Conservation (phyloP, 2,113 vertebrate species). For the Terrapene triunguis region DNA sequence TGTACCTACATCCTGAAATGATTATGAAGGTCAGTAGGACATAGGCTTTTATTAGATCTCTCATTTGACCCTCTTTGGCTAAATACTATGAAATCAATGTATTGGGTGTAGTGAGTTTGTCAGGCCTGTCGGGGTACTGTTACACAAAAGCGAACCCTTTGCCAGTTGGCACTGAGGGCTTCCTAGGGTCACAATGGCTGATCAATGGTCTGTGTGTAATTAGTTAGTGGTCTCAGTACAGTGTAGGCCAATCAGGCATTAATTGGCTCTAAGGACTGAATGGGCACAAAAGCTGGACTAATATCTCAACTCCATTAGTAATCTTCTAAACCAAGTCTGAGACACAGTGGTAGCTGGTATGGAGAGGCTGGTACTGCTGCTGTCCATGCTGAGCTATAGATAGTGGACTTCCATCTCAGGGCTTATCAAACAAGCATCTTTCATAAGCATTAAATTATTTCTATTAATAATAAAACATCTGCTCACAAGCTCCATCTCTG, state of each 20-base stretch:
- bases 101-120: too few relatives aligned
- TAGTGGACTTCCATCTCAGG: neutral
- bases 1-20: too few relatives aligned
- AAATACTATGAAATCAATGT: too few relatives aligned
- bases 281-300: slow-evolving; percentile 8
- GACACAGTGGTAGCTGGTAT: neutral
- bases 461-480: slow-evolving; percentile 50
- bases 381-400: neutral
- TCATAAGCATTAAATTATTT: neutral
- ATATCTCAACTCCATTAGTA: neutral
- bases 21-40: too few relatives aligned
- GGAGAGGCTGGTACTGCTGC: neutral
- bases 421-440: neutral
- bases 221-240: neutral
- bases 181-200: neutral
- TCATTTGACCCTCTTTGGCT: too few relatives aligned
- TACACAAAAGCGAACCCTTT: too few relatives aligned
- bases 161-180: too few relatives aligned
- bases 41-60: too few relatives aligned
- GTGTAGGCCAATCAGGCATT: neutral
- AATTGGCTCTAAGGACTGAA: neutral
- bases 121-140: too few relatives aligned
- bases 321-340: neutral
- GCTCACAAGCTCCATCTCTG: slow-evolving; percentile 30
- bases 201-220: neutral